A percentile compares a stretch with the other conserved stretches of the same genome.
phyloP scores from a whole-genome alignment of 2,888 invertebrate species.

The Ditula angustiorana region DNA sequence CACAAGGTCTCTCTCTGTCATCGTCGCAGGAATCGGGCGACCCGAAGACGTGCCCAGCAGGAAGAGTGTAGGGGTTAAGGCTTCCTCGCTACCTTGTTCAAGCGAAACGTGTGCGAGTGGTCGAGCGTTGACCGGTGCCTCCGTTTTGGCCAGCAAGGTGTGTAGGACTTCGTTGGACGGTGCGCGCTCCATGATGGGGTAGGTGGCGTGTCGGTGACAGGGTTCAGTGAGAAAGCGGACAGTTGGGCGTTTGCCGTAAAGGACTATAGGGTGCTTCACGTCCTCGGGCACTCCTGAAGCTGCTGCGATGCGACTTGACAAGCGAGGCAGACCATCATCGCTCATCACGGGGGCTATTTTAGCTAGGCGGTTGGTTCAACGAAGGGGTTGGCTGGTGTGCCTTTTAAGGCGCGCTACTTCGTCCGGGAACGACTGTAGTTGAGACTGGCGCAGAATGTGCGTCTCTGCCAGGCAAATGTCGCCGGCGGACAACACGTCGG shows the following conservation, averaged over 20 bases:
- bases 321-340: not conserved
- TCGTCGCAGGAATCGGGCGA: not conserved
- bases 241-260: slow-evolving; percentile 6
- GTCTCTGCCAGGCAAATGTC: not conserved
- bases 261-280: slow-evolving; percentile 1
- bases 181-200: slow-evolving; percentile 2
- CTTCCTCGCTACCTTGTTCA: slow-evolving; percentile 2
- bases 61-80: slow-evolving; percentile 18
- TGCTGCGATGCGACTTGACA: not conserved
- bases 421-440: not conserved
- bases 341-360: not conserved
- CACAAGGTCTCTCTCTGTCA: not conserved
- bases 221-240: not conserved
- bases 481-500: no score
- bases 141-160: slow-evolving; percentile 15
- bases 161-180: not conserved
- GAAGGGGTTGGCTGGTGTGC: not conserved
- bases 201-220: slow-evolving; percentile 3
- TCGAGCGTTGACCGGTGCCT: slow-evolving; percentile 6
- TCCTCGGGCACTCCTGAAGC: not conserved
- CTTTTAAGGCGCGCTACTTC: no score
- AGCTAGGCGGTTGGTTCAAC: not conserved
- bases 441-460: not conserved
- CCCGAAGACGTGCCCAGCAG: not conserved
- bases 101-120: slow-evolving; percentile 10